Evolutionary conservation across 1,140 invertebrate species (phyloP).

Genomic region (Drepana arcuata): DNA sequence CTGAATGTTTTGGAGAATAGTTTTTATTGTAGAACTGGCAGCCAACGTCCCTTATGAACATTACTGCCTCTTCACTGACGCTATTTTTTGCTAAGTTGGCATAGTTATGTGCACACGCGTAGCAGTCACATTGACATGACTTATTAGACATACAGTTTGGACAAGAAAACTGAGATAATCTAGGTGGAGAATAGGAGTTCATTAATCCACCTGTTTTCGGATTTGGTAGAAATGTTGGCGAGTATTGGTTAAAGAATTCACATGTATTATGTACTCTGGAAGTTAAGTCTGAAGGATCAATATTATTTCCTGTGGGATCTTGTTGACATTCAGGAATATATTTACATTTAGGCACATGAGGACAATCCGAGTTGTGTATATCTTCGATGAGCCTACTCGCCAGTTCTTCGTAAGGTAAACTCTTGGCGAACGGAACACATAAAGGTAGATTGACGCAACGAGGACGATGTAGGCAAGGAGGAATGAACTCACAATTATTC

Average conservation of each 20-base stretch:
- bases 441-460: constrained; percentile 54
- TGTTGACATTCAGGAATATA: constrained; percentile 24
- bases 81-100: constrained; percentile 7
- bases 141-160: constrained; percentile 28
- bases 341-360: constrained; percentile 21
- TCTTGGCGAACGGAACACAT: constrained; percentile 44
- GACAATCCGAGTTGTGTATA: constrained; percentile 19
- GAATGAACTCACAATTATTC: constrained; percentile 52
- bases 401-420: constrained; percentile 29
- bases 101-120: constrained; percentile 14
- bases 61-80: constrained; percentile 25
- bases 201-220: constrained; percentile 18
- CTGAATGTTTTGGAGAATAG: constrained; percentile 19
- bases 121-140: constrained; percentile 42
- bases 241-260: constrained; percentile 27
- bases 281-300: too few relatives aligned
- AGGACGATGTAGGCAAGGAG: constrained; percentile 48
- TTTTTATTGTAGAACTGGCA: constrained; percentile 48
- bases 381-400: constrained; percentile 21
- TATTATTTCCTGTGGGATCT: constrained; percentile 15
- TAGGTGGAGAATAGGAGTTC: constrained; percentile 24
- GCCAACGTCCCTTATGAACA: constrained; percentile 57
- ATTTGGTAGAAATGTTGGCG: constrained; percentile 22
- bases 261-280: constrained; percentile 24
- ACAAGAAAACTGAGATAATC: constrained; percentile 14